Evolutionary conservation across 2,797 vertebrate species (phyloP).

Genomic region (Neostethus bicornis): DNA sequence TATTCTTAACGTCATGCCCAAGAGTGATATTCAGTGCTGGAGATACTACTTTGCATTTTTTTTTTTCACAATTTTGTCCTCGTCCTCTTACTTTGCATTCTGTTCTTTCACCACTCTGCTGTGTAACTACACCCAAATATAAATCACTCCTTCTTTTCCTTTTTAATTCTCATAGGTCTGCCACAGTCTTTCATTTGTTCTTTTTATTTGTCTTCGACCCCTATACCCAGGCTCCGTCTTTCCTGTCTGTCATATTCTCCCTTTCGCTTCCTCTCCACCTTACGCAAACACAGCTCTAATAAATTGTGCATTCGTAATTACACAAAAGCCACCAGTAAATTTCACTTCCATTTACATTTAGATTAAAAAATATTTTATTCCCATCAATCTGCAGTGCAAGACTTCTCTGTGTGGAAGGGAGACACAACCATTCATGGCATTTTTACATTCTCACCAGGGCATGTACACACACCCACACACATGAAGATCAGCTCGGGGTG

Average conservation of each 20-base stretch:
- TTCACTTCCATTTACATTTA: slow-evolving; percentile 87
- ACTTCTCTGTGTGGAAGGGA: slow-evolving; percentile 48
- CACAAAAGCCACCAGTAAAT: slow-evolving; percentile 82
- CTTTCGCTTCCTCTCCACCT: slow-evolving; percentile 55
- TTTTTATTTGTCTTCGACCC: slow-evolving; percentile 31
- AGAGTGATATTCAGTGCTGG: slow-evolving; percentile 15
- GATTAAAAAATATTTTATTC: slow-evolving; percentile 84
- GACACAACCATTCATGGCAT: slow-evolving; percentile 59
- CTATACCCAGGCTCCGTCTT: neutral
- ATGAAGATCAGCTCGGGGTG: neutral
- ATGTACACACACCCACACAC: slow-evolving; percentile 10
- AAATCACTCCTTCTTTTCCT: slow-evolving; percentile 66
- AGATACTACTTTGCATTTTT: slow-evolving; percentile 10
- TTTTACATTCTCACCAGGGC: slow-evolving; percentile 46
- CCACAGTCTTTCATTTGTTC: slow-evolving; percentile 49
- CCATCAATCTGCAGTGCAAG: slow-evolving; percentile 68
- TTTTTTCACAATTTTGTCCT: slow-evolving; percentile 38
- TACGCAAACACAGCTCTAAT: slow-evolving; percentile 79
- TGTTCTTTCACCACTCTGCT: slow-evolving; percentile 42
- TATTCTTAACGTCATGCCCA: slow-evolving; percentile 32
- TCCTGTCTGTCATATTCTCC: slow-evolving; percentile 40
- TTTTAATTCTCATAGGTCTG: slow-evolving; percentile 48
- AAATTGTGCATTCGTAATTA: slow-evolving; percentile 83
- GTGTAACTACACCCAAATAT: slow-evolving; percentile 63
- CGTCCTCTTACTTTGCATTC: slow-evolving; percentile 32